Evolutionary conservation across 2,113 vertebrate genomes (phyloP).

Genomic region (Platichthys flesus): DNA sequence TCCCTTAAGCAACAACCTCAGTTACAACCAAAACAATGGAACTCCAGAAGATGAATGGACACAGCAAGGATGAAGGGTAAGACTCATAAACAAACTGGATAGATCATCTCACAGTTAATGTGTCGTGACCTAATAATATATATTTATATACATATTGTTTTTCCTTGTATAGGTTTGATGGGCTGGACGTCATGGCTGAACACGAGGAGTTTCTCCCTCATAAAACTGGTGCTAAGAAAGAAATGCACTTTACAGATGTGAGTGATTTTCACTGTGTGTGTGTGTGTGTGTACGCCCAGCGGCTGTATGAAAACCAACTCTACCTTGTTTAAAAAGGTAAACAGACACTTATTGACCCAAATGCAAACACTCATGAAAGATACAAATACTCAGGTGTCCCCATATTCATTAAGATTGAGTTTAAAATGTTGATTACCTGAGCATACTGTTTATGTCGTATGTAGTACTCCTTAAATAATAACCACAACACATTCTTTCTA

Average conservation of each 20-base stretch:
- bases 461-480: too few species aligned
- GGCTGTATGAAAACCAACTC: too few species aligned
- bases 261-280: constrained; percentile 35
- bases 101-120: background rate
- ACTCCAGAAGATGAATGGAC: constrained; percentile 80
- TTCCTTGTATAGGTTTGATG: constrained; percentile 72
- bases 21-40: constrained; percentile 70
- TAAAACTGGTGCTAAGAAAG: constrained; percentile 64
- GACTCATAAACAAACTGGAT: constrained; percentile 5
- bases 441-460: too few species aligned
- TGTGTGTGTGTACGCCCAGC: too few species aligned
- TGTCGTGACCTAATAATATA: background rate
- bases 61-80: constrained; percentile 73
- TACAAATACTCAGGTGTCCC: background rate
- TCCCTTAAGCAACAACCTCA: background rate
- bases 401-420: too few species aligned
- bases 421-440: too few species aligned
- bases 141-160: background rate
- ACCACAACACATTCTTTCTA: too few species aligned
- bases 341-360: background rate
- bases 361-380: background rate
- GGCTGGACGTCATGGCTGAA: constrained; percentile 68
- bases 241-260: constrained; percentile 80
- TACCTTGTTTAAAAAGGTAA: too few species aligned
- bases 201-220: constrained; percentile 75